phyloP scores from a whole-genome alignment of 2,113 vertebrate species.

The Macaca mulatta region DNA sequence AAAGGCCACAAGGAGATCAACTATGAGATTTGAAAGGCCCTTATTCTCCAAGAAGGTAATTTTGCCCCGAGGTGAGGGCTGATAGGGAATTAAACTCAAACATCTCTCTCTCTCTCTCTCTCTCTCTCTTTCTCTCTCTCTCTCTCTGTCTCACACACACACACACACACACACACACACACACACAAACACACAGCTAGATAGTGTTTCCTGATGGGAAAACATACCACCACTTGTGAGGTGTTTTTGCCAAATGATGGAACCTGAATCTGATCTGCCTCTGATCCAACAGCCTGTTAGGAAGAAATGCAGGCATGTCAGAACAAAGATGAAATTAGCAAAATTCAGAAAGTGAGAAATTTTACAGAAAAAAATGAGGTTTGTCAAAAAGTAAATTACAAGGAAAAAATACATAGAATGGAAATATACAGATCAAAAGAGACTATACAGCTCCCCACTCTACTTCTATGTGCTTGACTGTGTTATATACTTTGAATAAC shows the following conservation, averaged over 20 bases:
- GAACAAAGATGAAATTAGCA: neutral
- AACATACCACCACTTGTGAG: neutral
- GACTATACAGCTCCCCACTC: neutral
- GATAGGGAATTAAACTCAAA: neutral
- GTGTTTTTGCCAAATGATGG: neutral
- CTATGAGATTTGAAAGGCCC: neutral
- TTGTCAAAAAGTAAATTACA: neutral
- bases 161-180: neutral
- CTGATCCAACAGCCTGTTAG: neutral
- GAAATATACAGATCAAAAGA: neutral
- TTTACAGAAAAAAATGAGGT: neutral
- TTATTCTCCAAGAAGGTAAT: neutral
- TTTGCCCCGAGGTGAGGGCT: neutral
- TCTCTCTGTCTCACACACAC: neutral
- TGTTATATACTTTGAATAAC: fast-evolving
- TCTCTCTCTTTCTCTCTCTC: too few species aligned
- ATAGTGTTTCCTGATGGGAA: too few species aligned
- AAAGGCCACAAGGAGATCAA: neutral
- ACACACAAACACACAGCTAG: neutral
- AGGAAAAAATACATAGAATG: neutral
- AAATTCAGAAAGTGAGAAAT: neutral
- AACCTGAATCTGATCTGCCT: neutral
- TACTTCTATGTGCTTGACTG: neutral
- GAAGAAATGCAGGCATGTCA: neutral
- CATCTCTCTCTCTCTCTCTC: too few species aligned